phyloP scores from a whole-genome alignment of 2,797 vertebrate genomes.

The Myripristis murdjan region DNA sequence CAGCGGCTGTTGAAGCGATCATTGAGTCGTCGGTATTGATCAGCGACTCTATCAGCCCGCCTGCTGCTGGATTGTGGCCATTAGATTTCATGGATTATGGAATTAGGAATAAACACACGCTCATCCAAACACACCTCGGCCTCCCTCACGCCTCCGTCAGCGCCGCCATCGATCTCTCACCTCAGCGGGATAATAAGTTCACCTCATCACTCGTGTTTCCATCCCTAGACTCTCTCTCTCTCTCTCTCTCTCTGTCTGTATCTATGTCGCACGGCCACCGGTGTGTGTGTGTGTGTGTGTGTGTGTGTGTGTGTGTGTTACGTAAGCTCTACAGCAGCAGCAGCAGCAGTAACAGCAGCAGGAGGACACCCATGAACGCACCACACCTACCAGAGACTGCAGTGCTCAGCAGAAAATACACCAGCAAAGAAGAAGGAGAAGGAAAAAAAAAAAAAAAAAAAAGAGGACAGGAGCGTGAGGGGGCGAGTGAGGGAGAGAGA shows the following conservation, averaged over 20 bases:
- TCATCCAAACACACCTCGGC: constrained; percentile 16
- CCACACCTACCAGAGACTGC: constrained; percentile 80
- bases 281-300: constrained; percentile 16
- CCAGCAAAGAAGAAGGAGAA: constrained; percentile 24
- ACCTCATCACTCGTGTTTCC: constrained; percentile 23
- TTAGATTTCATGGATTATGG: too few relatives aligned
- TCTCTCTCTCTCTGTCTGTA: constrained; percentile 22
- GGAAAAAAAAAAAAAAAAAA: constrained; percentile 8
- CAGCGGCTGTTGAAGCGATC: too few relatives aligned
- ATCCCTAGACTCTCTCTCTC: not conserved
- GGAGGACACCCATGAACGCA: constrained; percentile 65
- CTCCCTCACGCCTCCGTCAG: not conserved
- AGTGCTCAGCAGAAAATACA: constrained; percentile 78
- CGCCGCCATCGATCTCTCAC: constrained; percentile 14
- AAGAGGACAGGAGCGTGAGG: constrained; percentile 27
- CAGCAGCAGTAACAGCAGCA: constrained; percentile 22
- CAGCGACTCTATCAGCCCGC: too few relatives aligned
- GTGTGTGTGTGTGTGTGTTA: constrained; percentile 63
- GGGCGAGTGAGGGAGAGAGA: constrained; percentile 17
- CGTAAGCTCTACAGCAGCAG: constrained; percentile 73
- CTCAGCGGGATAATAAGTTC: constrained; percentile 13
- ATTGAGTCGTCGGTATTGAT: too few relatives aligned
- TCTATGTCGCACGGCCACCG: constrained; percentile 1
- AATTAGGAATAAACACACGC: not conserved
- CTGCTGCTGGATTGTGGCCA: too few relatives aligned